Evolutionary conservation across 2,797 vertebrate species (phyloP), one percentile per base, ranked within the genome.

Genomic region (Spea hammondii): DNA sequence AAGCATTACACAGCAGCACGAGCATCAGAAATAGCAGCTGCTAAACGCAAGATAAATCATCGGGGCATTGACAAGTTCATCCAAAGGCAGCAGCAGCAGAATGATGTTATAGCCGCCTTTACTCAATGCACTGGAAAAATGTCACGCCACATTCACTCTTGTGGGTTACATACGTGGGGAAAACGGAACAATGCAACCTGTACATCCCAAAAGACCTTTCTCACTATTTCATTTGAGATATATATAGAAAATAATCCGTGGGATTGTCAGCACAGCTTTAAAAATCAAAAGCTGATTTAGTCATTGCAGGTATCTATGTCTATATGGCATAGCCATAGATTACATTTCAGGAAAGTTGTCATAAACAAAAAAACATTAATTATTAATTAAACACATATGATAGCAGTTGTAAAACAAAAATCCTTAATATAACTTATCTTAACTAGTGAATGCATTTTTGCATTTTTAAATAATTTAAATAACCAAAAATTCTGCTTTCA

Each of bases 11-110:
- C 70, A 49, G 62, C 75, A 73, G 79, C 79, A 82, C 75, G 75
- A 82, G 70, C 79, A 79, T 64, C 78, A 74, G 72, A 79, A 79
- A 79, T 79, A 79, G 78, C 65, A 73, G 65, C 75, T 70, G 79
- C 70, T 82, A 77, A 82, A 82, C 74, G 74, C 69, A 69, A 14
- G 65, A 77, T 62, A 77, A 77, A 73, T 82, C 75, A 77, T 72
- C 57, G 55, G 55, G 70, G 70, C 74, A 82, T 73, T 82, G 70
- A 50, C 65, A 55, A 14, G 53, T 54, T 46, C 54, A 48, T 64
- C n/a, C 32, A 65, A 64, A n/a, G 69, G 53, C 69, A 72, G 71
- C 74, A 68, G 47, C 57, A 77, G 59, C 47, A 54, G 44, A 8
- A 49, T 50, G 14, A 60, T 71, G 67, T 64, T 50, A 66, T 14